Evolutionary conservation across 1,140 invertebrate genomes (phyloP), one percentile per base, ranked within the genome.

Genomic region (Macrotrachela quadricornifera): DNA sequence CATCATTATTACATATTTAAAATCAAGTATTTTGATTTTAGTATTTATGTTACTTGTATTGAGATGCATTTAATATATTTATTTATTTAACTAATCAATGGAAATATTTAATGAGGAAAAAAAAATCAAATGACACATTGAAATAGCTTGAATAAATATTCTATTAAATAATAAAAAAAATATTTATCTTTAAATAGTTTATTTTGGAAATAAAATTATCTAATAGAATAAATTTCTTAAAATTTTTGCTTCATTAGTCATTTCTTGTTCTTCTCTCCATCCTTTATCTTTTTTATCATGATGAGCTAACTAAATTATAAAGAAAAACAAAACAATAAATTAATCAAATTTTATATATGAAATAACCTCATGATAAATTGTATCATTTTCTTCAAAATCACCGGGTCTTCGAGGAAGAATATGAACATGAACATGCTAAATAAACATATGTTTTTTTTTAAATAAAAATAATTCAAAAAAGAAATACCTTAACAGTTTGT

Each of bases 371-470:
- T 49, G 16, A 12, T 53, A 55, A 3, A 52, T 43, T 38, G 46
- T 37, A 45, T 83, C 75, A 68, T 87, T 71, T 65, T 84, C 84
- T 30, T 30, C 21, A 63, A 86, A 84, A 67, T 87, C 84, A 0
- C 77, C 78, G 38, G 68, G 57, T 57, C 76, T 78, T 49, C 83
- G 69, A 0, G 84, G 84, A 63, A 87, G 70, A 52, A 88, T 75
- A 64, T 88, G 85, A 54, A 82, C 79, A 69, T 88, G 84, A 0
- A 87, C 74, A 70, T 88, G 85, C 74, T 82, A 64, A 38, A 73
- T 71, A 37, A 60, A 46, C 18, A 8, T n/a, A 6, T 4, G 3
- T 16, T 46, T 21, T n/a, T 21, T 13, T 13, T 52, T n/a, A 3
- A 9, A 39, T 10, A 41, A 6, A 48, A 4, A 8, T 17, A 21